Conservation (phyloP, 2,797 vertebrate species). For the Thalassophryne amazonica region DNA sequence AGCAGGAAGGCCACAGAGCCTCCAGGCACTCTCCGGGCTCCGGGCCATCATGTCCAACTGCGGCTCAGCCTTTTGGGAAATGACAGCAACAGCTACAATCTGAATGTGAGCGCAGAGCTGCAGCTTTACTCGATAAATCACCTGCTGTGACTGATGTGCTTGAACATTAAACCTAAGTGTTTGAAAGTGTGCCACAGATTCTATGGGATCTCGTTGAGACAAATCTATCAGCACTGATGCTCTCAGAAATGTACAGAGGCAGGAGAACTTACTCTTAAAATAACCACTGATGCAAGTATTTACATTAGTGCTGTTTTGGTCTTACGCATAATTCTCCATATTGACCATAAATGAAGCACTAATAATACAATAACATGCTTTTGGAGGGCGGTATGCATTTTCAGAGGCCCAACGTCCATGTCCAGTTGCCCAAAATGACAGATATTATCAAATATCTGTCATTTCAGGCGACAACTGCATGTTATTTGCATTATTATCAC, state of each 20-base stretch:
- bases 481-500: too few species aligned
- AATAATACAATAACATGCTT: too few species aligned
- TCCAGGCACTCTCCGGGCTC: slow-evolving; percentile 11
- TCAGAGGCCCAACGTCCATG: too few species aligned
- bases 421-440: too few species aligned
- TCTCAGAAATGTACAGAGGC: slow-evolving; percentile 1
- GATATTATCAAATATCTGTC: too few species aligned
- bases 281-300: not conserved
- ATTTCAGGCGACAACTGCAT: too few species aligned
- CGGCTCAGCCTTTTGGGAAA: slow-evolving; percentile 30
- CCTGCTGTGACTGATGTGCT: slow-evolving; percentile 51
- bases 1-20: slow-evolving; percentile 15
- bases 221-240: slow-evolving; percentile 30
- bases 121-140: slow-evolving; percentile 58
- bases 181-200: slow-evolving; percentile 50
- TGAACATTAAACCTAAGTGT: slow-evolving; percentile 50
- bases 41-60: slow-evolving; percentile 34
- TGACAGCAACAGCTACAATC: slow-evolving; percentile 9
- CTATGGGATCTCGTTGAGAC: slow-evolving; percentile 33
- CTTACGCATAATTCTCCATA: too few species aligned
- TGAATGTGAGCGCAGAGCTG: slow-evolving; percentile 37
- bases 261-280: not conserved
- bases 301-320: too few species aligned
- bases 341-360: too few species aligned
- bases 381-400: too few species aligned